Evolutionary conservation across 2,113 vertebrate species (phyloP), one percentile per base, ranked within the genome.

Genomic region (Riparia riparia): DNA sequence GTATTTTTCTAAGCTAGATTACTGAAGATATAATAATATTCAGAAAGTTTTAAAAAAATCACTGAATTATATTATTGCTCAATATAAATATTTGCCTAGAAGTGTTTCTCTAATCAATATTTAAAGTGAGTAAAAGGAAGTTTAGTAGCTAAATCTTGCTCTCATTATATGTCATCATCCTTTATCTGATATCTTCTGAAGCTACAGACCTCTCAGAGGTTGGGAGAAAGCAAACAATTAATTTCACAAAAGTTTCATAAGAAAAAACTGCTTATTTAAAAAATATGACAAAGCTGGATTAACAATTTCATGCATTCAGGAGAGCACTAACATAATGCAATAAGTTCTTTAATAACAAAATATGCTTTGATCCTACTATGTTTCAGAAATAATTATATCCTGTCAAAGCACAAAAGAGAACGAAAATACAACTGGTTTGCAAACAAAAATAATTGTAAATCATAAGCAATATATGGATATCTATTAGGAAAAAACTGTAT

Each of bases 21-120:
- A 90, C 86, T 65, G 41, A 76, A 93, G 57, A 78, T 37, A 91
- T 94, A 95, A 94, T 89, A 63, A 91, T 89, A 94, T 91, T 87
- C 90, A 79, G 28, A 79, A 72, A 82, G 54, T 37, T 37, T 37
- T 37, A 9, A 37, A 37, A 72, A 82, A 3, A 39, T 28, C 50
- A 77, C 68, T 73, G 87, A 73, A 94, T 95, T 96, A 79, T 81
- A 85, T 96, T 74, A 95, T 82, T 90, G 58, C 69, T 96, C 90
- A 81, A 87, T 86, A 97, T 94, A 97, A 97, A 96, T 96, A 96
- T 96, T 96, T 97, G 96, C 81, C 90, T 37, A 94, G 69, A 97
- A 96, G 82, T 96, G 70, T 91, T 97, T 96, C 94, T 78, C 94
- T 97, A 97, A 97, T 97, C 95, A 97, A 97, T 97, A 96, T 95